Percentiles rank a stretch among this genome's conserved stretches.
These are phyloP conservation scores for Thryonomys swinderianus DNA, from an alignment of 2,113 vertebrate genomes.

Conservation along the genomic window DNA sequence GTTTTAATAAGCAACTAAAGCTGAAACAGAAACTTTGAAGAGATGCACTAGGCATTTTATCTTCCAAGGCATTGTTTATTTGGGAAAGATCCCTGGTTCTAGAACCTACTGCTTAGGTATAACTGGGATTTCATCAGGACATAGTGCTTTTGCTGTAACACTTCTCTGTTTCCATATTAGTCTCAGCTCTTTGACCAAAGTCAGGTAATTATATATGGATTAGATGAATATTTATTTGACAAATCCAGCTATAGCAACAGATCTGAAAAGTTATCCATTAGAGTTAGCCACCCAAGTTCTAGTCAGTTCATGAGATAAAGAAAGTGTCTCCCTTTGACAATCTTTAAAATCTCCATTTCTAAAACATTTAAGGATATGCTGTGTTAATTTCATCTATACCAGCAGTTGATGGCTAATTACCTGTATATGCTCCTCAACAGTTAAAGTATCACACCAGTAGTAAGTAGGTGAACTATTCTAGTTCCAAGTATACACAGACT, in stretches of 20 bases:
- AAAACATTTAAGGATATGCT: background rate
- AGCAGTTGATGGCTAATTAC: background rate
- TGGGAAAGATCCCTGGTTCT: background rate
- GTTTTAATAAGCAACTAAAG: background rate
- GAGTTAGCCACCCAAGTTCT: constrained; percentile 6
- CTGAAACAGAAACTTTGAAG: background rate
- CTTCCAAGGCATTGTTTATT: background rate
- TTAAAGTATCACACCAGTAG: background rate
- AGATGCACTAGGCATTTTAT: background rate
- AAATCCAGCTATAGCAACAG: background rate
- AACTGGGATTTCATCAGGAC: background rate
- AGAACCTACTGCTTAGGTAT: background rate
- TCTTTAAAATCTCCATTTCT: background rate
- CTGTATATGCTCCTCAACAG: background rate
- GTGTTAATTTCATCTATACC: background rate
- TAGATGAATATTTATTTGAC: background rate
- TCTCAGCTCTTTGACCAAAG: background rate
- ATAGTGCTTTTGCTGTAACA: background rate
- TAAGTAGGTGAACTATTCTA: background rate
- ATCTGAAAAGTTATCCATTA: background rate
- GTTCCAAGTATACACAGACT: background rate
- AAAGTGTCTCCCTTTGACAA: constrained; percentile 15
- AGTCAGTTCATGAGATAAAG: constrained; percentile 1
- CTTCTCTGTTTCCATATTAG: background rate
- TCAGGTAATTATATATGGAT: background rate